Evolutionary conservation across 2,113 vertebrate species (phyloP).

Genomic region (Helogale parvula): DNA sequence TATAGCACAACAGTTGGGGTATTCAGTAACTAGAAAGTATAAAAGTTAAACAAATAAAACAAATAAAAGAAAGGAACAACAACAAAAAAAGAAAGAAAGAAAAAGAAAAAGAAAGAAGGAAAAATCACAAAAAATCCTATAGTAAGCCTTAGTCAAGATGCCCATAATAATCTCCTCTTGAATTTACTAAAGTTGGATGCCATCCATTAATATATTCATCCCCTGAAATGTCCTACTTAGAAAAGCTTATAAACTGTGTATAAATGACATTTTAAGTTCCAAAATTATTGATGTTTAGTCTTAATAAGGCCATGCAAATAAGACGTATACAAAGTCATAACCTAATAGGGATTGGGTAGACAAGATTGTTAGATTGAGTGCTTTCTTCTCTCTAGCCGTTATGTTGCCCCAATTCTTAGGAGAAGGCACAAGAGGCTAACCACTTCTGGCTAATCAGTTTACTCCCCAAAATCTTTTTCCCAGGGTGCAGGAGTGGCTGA

Average conservation of each 20-base stretch:
- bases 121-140: neutral
- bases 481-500: neutral
- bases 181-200: neutral
- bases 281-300: slow-evolving; percentile 28
- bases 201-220: neutral
- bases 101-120: neutral
- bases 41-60: neutral
- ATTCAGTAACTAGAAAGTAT: slow-evolving; percentile 24
- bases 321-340: neutral
- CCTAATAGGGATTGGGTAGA: neutral
- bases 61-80: slow-evolving; percentile 2
- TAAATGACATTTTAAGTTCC: slow-evolving; percentile 32
- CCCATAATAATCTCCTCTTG: neutral
- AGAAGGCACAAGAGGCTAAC: neutral
- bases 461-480: neutral
- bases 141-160: neutral
- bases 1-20: neutral
- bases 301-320: neutral
- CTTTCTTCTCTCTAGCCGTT: neutral
- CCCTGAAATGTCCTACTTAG: neutral
- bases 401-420: neutral
- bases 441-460: neutral
- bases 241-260: neutral
- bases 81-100: neutral
- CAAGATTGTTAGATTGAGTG: neutral